Evolutionary conservation across 2,888 invertebrate genomes (phyloP).

Genomic region (Augiades crinisus): DNA sequence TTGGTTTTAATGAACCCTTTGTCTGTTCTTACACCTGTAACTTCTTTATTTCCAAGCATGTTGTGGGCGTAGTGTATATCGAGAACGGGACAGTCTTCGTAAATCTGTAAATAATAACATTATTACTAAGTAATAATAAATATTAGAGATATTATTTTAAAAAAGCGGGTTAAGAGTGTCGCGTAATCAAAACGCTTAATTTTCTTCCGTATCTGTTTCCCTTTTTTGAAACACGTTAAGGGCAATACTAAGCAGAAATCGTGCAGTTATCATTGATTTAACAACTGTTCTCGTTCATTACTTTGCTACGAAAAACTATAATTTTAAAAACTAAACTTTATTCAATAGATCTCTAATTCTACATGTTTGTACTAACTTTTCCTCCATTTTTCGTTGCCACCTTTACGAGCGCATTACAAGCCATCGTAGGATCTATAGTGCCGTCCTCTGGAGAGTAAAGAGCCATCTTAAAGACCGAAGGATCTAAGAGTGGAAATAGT

Average conservation of each 20-base stretch:
- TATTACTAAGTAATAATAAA: background rate
- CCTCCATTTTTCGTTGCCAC: slow-evolving; percentile 87
- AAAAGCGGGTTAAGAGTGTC: too few species aligned
- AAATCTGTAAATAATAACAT: slow-evolving; percentile 80
- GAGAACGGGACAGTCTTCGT: slow-evolving; percentile 88
- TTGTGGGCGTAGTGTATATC: slow-evolving; percentile 86
- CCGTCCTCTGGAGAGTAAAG: slow-evolving; percentile 91
- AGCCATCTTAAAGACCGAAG: slow-evolving; percentile 87
- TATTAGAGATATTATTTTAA: too few species aligned
- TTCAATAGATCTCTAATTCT: too few species aligned
- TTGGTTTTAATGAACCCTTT: slow-evolving; percentile 88
- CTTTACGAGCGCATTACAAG: slow-evolving; percentile 87
- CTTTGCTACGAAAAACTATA: too few species aligned
- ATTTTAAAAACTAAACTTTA: too few species aligned
- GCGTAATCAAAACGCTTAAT: too few species aligned
- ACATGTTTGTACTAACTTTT: slow-evolving; percentile 75
- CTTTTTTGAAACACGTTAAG: too few species aligned
- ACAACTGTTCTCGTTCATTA: too few species aligned
- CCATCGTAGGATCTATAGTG: slow-evolving; percentile 91
- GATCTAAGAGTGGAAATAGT: slow-evolving; percentile 89
- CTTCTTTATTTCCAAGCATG: slow-evolving; percentile 83
- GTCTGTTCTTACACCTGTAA: slow-evolving; percentile 89
- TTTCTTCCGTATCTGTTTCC: too few species aligned
- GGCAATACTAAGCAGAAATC: too few species aligned
- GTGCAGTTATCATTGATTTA: too few species aligned